Evolutionary conservation across 2,113 vertebrate genomes (phyloP).

Genomic region (Salvator merianae): DNA sequence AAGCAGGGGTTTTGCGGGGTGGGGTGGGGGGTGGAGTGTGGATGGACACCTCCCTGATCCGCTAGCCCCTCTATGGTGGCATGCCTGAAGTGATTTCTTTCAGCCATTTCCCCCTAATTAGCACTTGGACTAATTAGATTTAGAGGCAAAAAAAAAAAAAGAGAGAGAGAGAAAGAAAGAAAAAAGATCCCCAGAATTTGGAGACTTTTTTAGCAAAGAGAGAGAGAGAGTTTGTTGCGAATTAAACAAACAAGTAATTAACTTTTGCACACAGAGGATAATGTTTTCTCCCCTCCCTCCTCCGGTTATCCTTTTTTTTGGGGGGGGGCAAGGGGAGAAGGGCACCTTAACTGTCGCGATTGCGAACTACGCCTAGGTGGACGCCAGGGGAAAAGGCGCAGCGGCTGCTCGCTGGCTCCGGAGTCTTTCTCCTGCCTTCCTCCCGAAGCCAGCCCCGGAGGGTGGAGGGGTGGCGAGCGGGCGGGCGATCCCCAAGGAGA

Average conservation of each 20-base stretch:
- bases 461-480: too few relatives aligned
- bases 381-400: too few relatives aligned
- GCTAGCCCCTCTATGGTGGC: conserved; percentile 53
- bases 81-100: conserved; percentile 75
- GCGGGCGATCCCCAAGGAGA: not conserved
- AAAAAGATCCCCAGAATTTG: conserved; percentile 66
- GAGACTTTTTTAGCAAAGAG: conserved; percentile 80
- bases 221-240: conserved; percentile 36
- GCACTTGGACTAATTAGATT: conserved; percentile 91
- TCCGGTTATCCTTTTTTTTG: conserved; percentile 5
- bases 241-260: conserved; percentile 87
- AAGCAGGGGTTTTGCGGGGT: not conserved
- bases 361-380: not conserved
- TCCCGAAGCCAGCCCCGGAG: not conserved
- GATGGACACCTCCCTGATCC: conserved; percentile 8
- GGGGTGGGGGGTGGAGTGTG: conserved; percentile 32
- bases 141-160: conserved; percentile 74
- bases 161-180: too few relatives aligned
- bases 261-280: conserved; percentile 59
- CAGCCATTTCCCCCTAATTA: conserved; percentile 83
- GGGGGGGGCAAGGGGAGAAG: too few relatives aligned
- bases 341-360: not conserved
- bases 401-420: too few relatives aligned
- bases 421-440: not conserved
- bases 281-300: conserved; percentile 41